Base-by-base conservation (phyloP, 2,797 vertebrate species). In the Scyliorhinus canicula region DNA sequence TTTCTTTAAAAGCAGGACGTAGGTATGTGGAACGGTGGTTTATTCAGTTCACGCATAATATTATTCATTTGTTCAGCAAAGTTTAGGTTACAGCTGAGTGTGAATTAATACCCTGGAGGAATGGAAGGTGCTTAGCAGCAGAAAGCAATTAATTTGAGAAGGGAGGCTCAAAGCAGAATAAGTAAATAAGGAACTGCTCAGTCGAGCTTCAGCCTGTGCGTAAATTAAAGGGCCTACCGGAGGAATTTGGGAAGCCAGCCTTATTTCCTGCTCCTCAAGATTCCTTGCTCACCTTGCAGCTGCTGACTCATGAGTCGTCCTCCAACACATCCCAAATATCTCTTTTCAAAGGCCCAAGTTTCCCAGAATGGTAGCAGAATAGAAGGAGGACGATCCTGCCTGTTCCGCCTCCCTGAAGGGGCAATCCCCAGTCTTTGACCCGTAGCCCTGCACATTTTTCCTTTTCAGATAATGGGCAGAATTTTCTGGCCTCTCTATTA, bases 121-220 rank as follows among this genome's bases (percentile, higher is more conserved):
- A 44, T 65, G 57, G 44, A 91, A 91, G 57, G 88, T 91, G 88
- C n/a, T 91, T 65, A 91, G 88, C 60, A 91, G 57, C 88, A 91
- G 88, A 91, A 91, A 91, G 57, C n/a, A 91, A 60, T 91, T 91
- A 91, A 91, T 91, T 91, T 91, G n/a, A 91, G 57, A 91, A 65
- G 57, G 60, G 88, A 91, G n/a, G 21, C 88, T 91, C 57, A 91
- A 65, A 91, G 57, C n/a, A 65, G 57, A 44, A 91, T 91, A 40
- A n/a, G 44, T 91, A 91, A 91, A 91, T 91, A 65, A 91, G 57
- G 88, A 4, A 40, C 35, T 65, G 57, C n/a, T 91, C n/a, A 21
- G 88, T n/a, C 60, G 65, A 40, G n/a, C 60, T 44, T 91, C 88
- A 65, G 57, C 8, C n/a, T 65, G 57, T 57, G 7, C 44, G 7